Evolutionary conservation across 2,113 vertebrate species (phyloP), one percentile per base, ranked within the genome.

Genomic region (Riparia riparia): DNA sequence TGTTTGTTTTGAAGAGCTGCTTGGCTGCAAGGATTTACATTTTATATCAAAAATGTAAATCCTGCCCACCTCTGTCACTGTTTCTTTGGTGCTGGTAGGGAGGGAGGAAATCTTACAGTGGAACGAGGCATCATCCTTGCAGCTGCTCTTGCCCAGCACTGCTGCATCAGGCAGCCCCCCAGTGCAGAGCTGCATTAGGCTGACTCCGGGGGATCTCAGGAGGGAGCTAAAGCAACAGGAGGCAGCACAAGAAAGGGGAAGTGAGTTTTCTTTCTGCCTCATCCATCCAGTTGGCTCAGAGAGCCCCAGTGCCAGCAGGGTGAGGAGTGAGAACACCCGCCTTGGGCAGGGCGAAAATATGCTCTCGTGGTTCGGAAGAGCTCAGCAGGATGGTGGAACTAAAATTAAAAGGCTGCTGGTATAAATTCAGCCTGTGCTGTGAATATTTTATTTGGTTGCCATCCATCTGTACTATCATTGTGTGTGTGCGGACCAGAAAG

Each of bases 361-460:
- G 26, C 16, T 79, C 54, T 49, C 22, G 8, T 14, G 16, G 44
- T 56, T 87, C 73, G 76, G 78, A 85, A 68, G 22, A 87, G 28
- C 61, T 51, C 63, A 81, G 9, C 61, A n/a, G 66, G n/a, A 12
- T 14, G 50, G 31, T 82, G 39, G 50, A 65, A 73, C n/a, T 49
- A 42, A 50, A 76, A 73, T 88, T 86, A 41, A 90, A 94, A 86
- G 63, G 6, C 50, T 83, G 39, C 68, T 73, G 71, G 45, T 63
- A 17, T 69, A 65, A 90, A 88, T 63, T 82, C 70, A 78, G 69
- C 32, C 69, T 90, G 32, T 57, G 37, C 42, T 91, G 50, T 53
- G 63, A 82, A 85, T 72, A 58, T 61, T 65, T 89, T 22, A 45
- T 71, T 60, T 71, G 72, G 14, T 74, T 82, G 73, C 9, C 22